Conservation (phyloP, 2,888 invertebrate genomes). For the Polyommatus iphigenia region DNA sequence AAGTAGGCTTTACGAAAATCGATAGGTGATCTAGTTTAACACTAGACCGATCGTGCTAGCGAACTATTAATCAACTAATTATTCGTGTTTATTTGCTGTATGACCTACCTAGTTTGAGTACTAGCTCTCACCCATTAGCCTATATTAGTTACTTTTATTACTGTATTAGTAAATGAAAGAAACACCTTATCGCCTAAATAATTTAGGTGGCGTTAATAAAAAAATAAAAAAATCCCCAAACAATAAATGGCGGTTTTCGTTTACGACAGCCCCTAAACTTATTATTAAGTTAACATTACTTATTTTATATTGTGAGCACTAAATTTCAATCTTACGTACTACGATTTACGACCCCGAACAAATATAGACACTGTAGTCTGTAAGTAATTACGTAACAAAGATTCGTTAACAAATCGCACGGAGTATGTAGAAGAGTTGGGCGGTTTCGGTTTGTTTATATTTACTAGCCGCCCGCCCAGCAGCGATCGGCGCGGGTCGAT, state of each 20-base stretch:
- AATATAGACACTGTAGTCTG: background rate
- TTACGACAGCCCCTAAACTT: too few relatives aligned
- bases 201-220: background rate
- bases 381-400: background rate
- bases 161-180: background rate
- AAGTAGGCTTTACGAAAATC: conserved; percentile 23
- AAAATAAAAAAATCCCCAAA: background rate
- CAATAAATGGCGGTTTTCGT: too few relatives aligned
- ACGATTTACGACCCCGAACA: background rate
- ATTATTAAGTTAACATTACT: too few relatives aligned
- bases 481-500: conserved; percentile 54
- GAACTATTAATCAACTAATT: conserved; percentile 2
- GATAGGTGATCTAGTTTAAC: conserved; percentile 27
- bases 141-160: background rate
- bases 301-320: too few relatives aligned
- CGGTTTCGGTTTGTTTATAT: conserved; percentile 58
- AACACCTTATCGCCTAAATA: background rate
- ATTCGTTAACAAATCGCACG: background rate
- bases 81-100: conserved; percentile 18
- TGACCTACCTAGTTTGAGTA: conserved; percentile 14
- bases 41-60: conserved; percentile 15
- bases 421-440: background rate
- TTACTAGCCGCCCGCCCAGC: conserved; percentile 50
- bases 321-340: background rate
- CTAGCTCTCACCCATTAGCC: background rate